Base-by-base conservation (phyloP, 2,888 invertebrate genomes). In the Gonocerus acuteangulatus region DNA sequence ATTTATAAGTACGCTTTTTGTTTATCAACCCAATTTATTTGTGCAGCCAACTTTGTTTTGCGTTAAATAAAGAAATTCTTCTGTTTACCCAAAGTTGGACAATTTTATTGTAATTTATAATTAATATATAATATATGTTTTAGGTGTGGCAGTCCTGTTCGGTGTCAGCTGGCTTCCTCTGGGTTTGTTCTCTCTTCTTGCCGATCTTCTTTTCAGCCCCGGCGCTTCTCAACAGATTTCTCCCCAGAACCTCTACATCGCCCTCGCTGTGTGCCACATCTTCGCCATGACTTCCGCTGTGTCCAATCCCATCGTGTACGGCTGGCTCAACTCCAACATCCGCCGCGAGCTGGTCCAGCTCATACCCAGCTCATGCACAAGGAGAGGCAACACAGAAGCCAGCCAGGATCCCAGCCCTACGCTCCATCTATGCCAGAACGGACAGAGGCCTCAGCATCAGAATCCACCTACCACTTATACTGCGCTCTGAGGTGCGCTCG, bases 241-340 rank as follows among this genome's bases (percentile, higher is more conserved):
- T 19, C 60, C 71, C 3, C 65, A 69, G 15, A 67, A 68, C 18
- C 71, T 77, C 52, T 75, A 76, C 69, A 68, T 74, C 27, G 69
- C 71, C 1, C 75, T 77, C 65, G 77, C 79, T 13, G 73, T 77
- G 47, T 80, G 80, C 66, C 81, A 82, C 68, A 70, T 80, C 66
- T 71, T 79, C 21, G 81, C 80, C 11, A 77, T 82, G 73, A 75
- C 77, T 19, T 80, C 81, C 1, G 79, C 81, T 1, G 77, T 79
- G 64, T 75, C 79, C 36, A 82, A 82, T 70, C 81, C 82, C 0
- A 75, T 82, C 27, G 74, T 81, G 22, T 82, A 82, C 70, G 82
- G 80, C 9, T 78, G 80, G 76, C 74, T 82, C 61, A 82, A 82
- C 71, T 80, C 81, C 65, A 80, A 80, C 69, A 79, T 82, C 69